Base-by-base conservation (phyloP, 2,113 vertebrate genomes). In the Phycodurus eques region DNA sequence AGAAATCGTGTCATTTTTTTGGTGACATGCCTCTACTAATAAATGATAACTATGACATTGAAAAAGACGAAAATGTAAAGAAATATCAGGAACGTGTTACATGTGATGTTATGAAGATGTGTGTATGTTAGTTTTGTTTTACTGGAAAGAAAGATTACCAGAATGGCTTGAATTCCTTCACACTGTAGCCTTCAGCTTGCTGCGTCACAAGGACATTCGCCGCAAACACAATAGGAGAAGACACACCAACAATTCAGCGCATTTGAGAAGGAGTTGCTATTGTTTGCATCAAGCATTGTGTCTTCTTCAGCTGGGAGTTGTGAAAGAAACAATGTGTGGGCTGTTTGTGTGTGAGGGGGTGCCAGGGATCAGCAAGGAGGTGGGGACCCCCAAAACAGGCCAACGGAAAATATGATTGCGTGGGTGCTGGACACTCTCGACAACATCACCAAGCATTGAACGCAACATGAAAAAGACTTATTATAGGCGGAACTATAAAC, bases 281-380 rank as follows among this genome's bases (percentile, higher is more conserved):
- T 90, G 90, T 89, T 84, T 67, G 79, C 76, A 72, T 85, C 79
- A 80, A 87, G 83, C 76, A 91, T 91, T 93, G 92, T 92, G 76
- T 77, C 82, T 67, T 81, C 42, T 73, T 82, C 77, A 49, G 63
- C 69, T 53, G 81, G 69, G 66, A 68, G 56, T 22, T 59, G n/a
- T 64, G 76, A 14, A 51, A 44, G 70, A 47, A 64, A 67, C 70
- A 83, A 83, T 77, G 1, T 60, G 77, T 76, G 70, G 78, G 62
- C 51, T 71, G 67, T 62, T 69, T 15, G 67, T 61, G 59, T 15
- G 67, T 60, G 54, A 66, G 68, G 57, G 68, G 78, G 65, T 73
- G 72, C 68, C 49, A 67, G 77, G 73, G 79, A 71, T 67, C 70
- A 57, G 35, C 33, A n/a, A 73, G 70, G 46, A 79, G 65, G 39